These are phyloP conservation scores for Notolabrus celidotus DNA, from an alignment of 2,797 vertebrate genomes.

Conservation along the genomic window DNA sequence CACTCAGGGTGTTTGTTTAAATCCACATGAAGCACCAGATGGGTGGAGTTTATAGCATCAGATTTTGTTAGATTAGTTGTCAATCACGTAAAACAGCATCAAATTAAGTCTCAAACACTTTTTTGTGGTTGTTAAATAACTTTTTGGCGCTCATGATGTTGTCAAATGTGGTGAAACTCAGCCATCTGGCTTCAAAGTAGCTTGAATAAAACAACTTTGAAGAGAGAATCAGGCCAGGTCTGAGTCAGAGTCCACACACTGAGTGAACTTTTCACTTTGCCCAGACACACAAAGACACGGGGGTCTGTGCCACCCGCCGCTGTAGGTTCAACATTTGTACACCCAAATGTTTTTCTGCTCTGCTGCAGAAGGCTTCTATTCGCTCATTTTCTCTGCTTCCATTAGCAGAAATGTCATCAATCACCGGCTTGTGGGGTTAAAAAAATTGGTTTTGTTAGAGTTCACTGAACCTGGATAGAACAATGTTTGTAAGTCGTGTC, in stretches of 20 bases:
- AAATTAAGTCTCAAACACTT: slow-evolving; percentile 41
- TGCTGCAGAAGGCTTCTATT: neutral
- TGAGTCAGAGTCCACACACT: slow-evolving; percentile 66
- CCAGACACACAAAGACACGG: slow-evolving; percentile 45
- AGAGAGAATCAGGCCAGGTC: slow-evolving; percentile 50
- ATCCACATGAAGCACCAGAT: slow-evolving; percentile 21
- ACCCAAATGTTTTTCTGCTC: slow-evolving; percentile 39
- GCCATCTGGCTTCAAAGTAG: slow-evolving; percentile 66
- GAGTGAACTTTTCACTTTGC: slow-evolving; percentile 70
- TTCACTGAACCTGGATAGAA: slow-evolving; percentile 47
- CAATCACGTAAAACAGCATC: slow-evolving; percentile 35
- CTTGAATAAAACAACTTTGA: slow-evolving; percentile 51
- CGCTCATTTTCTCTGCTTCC: slow-evolving; percentile 3
- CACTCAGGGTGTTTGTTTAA: slow-evolving; percentile 55
- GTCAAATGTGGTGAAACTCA: slow-evolving; percentile 57
- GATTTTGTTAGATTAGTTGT: slow-evolving; percentile 53
- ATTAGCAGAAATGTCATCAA: slow-evolving; percentile 45
- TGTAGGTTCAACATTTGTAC: slow-evolving; percentile 27
- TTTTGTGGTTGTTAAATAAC: slow-evolving; percentile 55
- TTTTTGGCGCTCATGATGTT: slow-evolving; percentile 37
- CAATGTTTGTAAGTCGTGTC: slow-evolving; percentile 40
- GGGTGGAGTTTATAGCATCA: slow-evolving; percentile 53
- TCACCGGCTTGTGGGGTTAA: slow-evolving; percentile 33
- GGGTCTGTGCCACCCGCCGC: slow-evolving; percentile 24
- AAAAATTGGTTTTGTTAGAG: slow-evolving; percentile 30